A percentile compares a stretch with the other conserved stretches of the same genome.
Conservation (phyloP, 2,113 vertebrate genomes). For the Aplodontia rufa region DNA sequence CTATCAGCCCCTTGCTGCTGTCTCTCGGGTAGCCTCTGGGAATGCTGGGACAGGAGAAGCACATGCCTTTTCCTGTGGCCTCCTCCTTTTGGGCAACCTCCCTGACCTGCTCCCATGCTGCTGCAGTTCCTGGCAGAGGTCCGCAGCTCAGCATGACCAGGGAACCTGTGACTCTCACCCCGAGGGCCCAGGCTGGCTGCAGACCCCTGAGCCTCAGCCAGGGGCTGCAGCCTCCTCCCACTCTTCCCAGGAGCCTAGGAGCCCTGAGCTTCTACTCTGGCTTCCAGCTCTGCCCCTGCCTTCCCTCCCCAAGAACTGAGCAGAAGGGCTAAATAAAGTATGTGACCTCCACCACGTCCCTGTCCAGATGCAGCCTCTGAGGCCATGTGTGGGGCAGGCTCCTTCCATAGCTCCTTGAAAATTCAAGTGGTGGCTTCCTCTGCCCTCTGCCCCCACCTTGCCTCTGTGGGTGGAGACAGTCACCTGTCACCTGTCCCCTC, state of each 20-base stretch:
- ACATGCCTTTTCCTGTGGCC: neutral
- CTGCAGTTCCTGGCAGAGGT: neutral
- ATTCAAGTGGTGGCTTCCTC: neutral
- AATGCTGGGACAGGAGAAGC: neutral
- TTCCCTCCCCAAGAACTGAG: neutral
- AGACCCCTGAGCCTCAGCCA: neutral
- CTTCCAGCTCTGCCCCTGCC: neutral
- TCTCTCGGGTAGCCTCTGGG: neutral
- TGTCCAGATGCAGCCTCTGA: neutral
- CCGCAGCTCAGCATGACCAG: neutral
- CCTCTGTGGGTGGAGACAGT: neutral
- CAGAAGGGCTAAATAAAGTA: too few relatives aligned
- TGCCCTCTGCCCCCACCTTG: neutral
- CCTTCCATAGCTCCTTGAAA: neutral
- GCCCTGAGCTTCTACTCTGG: too few relatives aligned
- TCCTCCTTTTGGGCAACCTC: neutral
- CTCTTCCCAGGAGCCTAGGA: too few relatives aligned
- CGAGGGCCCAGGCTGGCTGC: neutral
- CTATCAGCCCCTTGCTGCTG: neutral
- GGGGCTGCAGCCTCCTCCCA: accelerated
- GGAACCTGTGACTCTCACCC: neutral
- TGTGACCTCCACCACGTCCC: too few relatives aligned
- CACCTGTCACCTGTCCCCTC: too few relatives aligned
- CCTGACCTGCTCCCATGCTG: neutral
- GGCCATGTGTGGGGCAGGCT: neutral